Percentiles rank a stretch among this genome's conserved stretches.
Evolutionary conservation across 2,797 vertebrate species (phyloP).

Genomic region (Emydoidea blandingii): DNA sequence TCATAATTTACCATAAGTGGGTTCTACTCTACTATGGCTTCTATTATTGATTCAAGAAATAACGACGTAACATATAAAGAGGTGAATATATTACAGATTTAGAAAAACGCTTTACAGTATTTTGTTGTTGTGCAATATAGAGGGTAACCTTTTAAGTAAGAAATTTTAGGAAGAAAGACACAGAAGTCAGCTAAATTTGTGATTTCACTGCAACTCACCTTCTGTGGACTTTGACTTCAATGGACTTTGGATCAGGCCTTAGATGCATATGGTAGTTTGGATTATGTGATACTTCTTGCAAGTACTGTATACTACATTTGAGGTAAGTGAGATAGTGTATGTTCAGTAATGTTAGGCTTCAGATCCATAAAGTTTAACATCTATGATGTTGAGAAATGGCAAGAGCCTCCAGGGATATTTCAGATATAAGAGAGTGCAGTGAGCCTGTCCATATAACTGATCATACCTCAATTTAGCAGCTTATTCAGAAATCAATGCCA

Average conservation of each 20-base stretch:
- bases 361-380: slow-evolving; percentile 88
- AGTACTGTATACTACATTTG: slow-evolving; percentile 42
- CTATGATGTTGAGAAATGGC: slow-evolving; percentile 88
- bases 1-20: background rate
- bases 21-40: background rate
- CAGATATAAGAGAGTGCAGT: slow-evolving; percentile 85
- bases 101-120: background rate
- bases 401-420: slow-evolving; percentile 87
- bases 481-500: slow-evolving; percentile 85
- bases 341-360: slow-evolving; percentile 87
- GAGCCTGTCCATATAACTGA: slow-evolving; percentile 89
- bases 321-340: slow-evolving; percentile 63
- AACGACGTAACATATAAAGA: background rate
- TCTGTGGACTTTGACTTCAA: background rate
- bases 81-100: background rate
- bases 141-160: background rate
- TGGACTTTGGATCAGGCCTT: background rate
- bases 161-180: background rate
- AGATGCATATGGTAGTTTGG: background rate
- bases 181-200: background rate
- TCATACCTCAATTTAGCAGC: slow-evolving; percentile 87
- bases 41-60: background rate
- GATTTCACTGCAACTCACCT: background rate
- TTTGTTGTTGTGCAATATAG: background rate
- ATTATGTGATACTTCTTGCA: background rate